phyloP scores from a whole-genome alignment of 2,797 vertebrate genomes.

The Pantherophis alleghaniensis region DNA sequence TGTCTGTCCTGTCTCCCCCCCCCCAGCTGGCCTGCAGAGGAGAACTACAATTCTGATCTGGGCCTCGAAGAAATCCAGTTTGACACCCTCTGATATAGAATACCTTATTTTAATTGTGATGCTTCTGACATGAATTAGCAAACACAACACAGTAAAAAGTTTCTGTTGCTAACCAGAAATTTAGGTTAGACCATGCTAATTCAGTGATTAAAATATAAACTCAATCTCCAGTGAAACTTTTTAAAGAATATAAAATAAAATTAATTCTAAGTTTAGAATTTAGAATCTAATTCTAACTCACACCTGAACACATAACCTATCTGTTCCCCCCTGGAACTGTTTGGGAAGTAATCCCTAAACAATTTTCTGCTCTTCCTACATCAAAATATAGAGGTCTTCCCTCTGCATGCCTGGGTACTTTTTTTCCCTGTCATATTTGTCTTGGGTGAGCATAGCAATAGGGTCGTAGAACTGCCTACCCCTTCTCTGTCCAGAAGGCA shows the following conservation, averaged over 20 bases:
- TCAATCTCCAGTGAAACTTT: neutral
- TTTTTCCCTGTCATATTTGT: constrained; percentile 41
- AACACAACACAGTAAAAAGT: neutral
- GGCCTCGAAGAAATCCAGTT: too few species aligned
- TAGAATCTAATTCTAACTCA: neutral
- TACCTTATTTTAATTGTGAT: too few species aligned
- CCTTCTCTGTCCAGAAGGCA: constrained; percentile 57
- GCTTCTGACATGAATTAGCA: neutral
- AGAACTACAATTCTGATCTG: too few species aligned
- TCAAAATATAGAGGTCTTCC: constrained; percentile 51
- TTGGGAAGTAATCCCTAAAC: rapidly evolving
- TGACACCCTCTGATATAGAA: too few species aligned
- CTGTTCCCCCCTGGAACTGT: constrained; percentile 18
- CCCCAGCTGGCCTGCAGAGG: rapidly evolving
- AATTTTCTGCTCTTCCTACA: constrained; percentile 45
- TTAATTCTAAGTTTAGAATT: neutral
- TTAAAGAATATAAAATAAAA: neutral
- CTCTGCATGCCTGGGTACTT: neutral
- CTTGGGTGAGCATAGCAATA: constrained; percentile 54
- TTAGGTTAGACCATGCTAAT: neutral
- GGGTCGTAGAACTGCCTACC: constrained; percentile 25
- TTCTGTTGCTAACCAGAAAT: constrained; percentile 19
- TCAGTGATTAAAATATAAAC: neutral
- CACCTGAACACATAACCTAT: neutral
- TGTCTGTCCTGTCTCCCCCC: too few species aligned